Evolutionary conservation across 1,140 invertebrate genomes (phyloP), one percentile per base, ranked within the genome.

Genomic region (Drosophila sp.): DNA sequence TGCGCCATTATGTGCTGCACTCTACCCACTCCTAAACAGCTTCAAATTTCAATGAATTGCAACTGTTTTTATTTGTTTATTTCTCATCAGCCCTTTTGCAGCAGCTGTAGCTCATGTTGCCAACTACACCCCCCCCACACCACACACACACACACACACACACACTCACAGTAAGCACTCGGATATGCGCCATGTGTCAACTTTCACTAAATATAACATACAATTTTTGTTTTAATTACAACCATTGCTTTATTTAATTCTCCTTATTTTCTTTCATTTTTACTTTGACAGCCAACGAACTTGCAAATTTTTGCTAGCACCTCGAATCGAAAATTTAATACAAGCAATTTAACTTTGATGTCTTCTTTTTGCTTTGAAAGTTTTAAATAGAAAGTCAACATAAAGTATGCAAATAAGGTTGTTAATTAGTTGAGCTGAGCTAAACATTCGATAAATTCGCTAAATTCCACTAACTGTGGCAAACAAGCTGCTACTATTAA

Each of bases 11-110:
- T 71, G 41, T 50, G 48, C 8, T 51, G 14, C 40, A 21, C 34
- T 21, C 25, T 4, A 0, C 8, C n/a, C 25, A 11, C 18, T 8
- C n/a, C 6, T 5, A 18, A 54, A 36, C 41, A 46, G 64, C 58
- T 65, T 77, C 64, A 45, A 70, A 74, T 74, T 74, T 74, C 75
- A 74, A 65, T 70, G 58, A 70, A 53, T 59, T 73, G 57, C 62
- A 63, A 67, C 45, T 43, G 27, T 48, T 61, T 72, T 56, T 36
- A 14, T 65, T 65, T 63, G 16, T 65, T 21, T 59, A 50, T 63
- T 63, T 40, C 25, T 41, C 36, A 48, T 57, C 32, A 29, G 32
- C n/a, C 36, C 53, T 69, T 51, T 25, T 51, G 32, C 29, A 13
- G 32, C 51, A 36, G 63, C 51, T 56, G 51, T 32, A 16, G 29